Evolutionary conservation across 2,797 vertebrate genomes (phyloP).

Genomic region (Synanceia verrucosa): DNA sequence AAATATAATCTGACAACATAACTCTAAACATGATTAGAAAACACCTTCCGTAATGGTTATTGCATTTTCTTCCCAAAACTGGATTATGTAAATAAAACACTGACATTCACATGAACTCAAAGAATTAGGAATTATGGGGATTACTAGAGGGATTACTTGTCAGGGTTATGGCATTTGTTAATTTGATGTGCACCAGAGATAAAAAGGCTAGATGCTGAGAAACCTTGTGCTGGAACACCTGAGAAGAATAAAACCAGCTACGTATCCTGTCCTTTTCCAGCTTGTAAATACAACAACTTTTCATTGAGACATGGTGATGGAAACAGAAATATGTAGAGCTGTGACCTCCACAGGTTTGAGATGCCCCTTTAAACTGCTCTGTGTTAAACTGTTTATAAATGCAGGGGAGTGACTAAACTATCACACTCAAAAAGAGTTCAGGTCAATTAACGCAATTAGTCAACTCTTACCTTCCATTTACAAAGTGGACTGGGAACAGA

Average conservation of each 20-base stretch:
- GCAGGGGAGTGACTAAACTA: slow-evolving; percentile 51
- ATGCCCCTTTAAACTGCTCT: slow-evolving; percentile 48
- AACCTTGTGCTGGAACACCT: slow-evolving; percentile 65
- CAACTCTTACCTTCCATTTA: slow-evolving; percentile 66
- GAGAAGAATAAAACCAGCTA: slow-evolving; percentile 49
- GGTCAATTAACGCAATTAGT: slow-evolving; percentile 70
- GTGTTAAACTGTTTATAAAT: slow-evolving; percentile 42
- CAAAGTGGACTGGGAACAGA: slow-evolving; percentile 49
- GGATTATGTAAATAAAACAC: slow-evolving; percentile 76
- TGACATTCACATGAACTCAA: slow-evolving; percentile 65
- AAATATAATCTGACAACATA: slow-evolving; percentile 26
- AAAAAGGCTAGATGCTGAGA: slow-evolving; percentile 28
- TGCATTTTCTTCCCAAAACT: slow-evolving; percentile 10
- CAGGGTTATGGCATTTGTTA: slow-evolving; percentile 62
- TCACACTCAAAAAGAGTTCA: slow-evolving; percentile 55
- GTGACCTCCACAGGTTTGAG: slow-evolving; percentile 31
- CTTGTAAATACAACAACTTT: slow-evolving; percentile 71
- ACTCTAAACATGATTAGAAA: slow-evolving; percentile 48
- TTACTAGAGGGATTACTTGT: slow-evolving; percentile 58
- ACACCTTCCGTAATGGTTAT: slow-evolving; percentile 38
- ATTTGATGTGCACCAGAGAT: slow-evolving; percentile 60
- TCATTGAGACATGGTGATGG: slow-evolving; percentile 7
- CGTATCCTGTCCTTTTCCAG: too few species aligned
- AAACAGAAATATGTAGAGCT: slow-evolving; percentile 40
- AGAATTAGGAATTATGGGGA: slow-evolving; percentile 50